Evolutionary conservation across 1,140 invertebrate genomes (phyloP).

Genomic region (Aphis craccivora): DNA sequence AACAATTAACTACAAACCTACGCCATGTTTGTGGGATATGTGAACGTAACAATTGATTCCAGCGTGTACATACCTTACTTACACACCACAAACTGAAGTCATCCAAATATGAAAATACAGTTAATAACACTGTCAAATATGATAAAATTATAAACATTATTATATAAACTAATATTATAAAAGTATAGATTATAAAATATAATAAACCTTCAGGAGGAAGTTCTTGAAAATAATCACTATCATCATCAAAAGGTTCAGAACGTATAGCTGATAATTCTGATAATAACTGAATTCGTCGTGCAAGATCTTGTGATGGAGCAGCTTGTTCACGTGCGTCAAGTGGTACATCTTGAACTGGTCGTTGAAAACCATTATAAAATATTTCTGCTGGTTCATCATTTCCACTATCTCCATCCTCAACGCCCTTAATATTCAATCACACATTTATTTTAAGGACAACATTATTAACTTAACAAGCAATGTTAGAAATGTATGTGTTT

Average conservation of each 20-base stretch:
- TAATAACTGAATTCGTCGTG: constrained; percentile 30
- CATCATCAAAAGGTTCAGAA: constrained; percentile 16
- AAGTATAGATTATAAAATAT: background rate
- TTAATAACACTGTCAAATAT: constrained; percentile 72
- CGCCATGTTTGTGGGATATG: constrained; percentile 81
- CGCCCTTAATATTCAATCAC: constrained; percentile 21
- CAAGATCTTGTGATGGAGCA: constrained; percentile 48
- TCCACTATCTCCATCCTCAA: constrained; percentile 53
- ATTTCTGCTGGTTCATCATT: constrained; percentile 53
- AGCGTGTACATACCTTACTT: constrained; percentile 84
- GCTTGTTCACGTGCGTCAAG: background rate
- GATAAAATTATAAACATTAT: constrained; percentile 63
- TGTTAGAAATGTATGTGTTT: no score
- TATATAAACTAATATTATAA: background rate
- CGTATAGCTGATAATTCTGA: constrained; percentile 23
- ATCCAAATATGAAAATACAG: constrained; percentile 88
- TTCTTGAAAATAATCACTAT: constrained; percentile 53
- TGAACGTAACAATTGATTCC: constrained; percentile 79
- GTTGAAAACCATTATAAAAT: constrained; percentile 52
- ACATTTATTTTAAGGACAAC: background rate
- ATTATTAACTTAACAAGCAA: background rate
- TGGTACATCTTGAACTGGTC: constrained; percentile 46
- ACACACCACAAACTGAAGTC: constrained; percentile 89
- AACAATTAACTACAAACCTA: constrained; percentile 75
- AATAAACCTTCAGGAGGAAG: constrained; percentile 48